Conservation (phyloP, 2,888 invertebrate species). For the Aproaerema taeniolella region DNA sequence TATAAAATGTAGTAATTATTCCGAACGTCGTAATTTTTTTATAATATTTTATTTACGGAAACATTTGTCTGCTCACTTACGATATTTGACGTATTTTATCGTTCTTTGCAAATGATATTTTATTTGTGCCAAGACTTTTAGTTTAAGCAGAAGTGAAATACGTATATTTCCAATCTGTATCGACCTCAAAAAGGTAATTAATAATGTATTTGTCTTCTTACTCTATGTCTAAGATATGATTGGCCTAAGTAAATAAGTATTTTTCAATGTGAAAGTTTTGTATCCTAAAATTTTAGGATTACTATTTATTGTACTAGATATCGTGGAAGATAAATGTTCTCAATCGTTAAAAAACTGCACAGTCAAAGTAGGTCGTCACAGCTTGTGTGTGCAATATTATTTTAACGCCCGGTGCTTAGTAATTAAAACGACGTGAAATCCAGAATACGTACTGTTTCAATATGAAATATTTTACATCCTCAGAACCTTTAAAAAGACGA, state of each 20-base stretch:
- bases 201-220: constrained; percentile 41
- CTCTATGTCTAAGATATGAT: constrained; percentile 41
- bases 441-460: constrained; percentile 21
- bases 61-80: constrained; percentile 40
- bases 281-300: constrained; percentile 50
- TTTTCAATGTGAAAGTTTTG: constrained; percentile 62
- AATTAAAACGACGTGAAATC: constrained; percentile 28
- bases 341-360: constrained; percentile 42
- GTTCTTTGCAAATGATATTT: constrained; percentile 48
- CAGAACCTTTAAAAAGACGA: constrained; percentile 57
- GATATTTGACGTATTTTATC: constrained; percentile 32
- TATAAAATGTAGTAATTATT: constrained; percentile 21
- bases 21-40: constrained; percentile 5
- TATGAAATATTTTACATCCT: constrained; percentile 42
- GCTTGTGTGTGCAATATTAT: constrained; percentile 50
- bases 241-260: constrained; percentile 70
- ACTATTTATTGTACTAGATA: constrained; percentile 34
- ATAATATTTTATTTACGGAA: no score
- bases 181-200: constrained; percentile 24
- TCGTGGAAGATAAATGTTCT: constrained; percentile 22
- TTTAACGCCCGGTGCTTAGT: constrained; percentile 54
- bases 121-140: constrained; percentile 72
- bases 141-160: constrained; percentile 48
- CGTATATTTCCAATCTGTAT: constrained; percentile 17
- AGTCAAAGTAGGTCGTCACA: constrained; percentile 26